These are phyloP conservation scores for Kuschelorhynchus macadamiae DNA, from an alignment of 2,888 invertebrate species.

Conservation along the genomic window DNA sequence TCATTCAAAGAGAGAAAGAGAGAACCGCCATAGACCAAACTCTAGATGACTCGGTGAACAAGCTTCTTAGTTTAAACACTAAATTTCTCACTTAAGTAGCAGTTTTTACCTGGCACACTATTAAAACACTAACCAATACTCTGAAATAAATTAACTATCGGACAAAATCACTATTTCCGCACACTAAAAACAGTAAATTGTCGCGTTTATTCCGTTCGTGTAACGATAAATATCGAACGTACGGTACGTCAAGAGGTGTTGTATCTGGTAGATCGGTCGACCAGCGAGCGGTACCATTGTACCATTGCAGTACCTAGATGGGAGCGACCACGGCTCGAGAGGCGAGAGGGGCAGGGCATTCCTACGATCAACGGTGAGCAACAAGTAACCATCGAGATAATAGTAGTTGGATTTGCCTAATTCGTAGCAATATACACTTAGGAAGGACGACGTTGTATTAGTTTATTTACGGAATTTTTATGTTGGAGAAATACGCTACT, in stretches of 20 bases:
- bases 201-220: slow-evolving; percentile 14
- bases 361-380: slow-evolving; percentile 43
- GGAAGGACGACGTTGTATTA: too few relatives aligned
- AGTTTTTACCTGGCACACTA: slow-evolving; percentile 48
- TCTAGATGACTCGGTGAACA: slow-evolving; percentile 18
- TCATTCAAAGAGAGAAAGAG: slow-evolving; percentile 13
- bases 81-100: slow-evolving; percentile 17
- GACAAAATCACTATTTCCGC: slow-evolving; percentile 39
- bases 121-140: slow-evolving; percentile 31
- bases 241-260: slow-evolving; percentile 40
- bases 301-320: slow-evolving; percentile 34
- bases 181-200: slow-evolving; percentile 37
- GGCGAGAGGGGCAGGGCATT: slow-evolving; percentile 35
- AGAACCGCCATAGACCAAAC: slow-evolving; percentile 20
- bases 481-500: too few relatives aligned
- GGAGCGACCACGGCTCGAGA: slow-evolving; percentile 17
- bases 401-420: slow-evolving; percentile 27
- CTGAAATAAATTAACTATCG: slow-evolving; percentile 1
- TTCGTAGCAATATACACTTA: too few relatives aligned
- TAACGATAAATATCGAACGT: slow-evolving; percentile 50
- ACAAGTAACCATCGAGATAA: slow-evolving; percentile 41
- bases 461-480: too few relatives aligned
- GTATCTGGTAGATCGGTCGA: slow-evolving; percentile 30
- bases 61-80: slow-evolving; percentile 1
- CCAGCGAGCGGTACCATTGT: slow-evolving; percentile 43